A percentile compares a stretch with the other conserved stretches of the same genome.
These are phyloP conservation scores for Adrianichthys oophorus DNA, from an alignment of 2,797 vertebrate genomes.

Conservation along the genomic window DNA sequence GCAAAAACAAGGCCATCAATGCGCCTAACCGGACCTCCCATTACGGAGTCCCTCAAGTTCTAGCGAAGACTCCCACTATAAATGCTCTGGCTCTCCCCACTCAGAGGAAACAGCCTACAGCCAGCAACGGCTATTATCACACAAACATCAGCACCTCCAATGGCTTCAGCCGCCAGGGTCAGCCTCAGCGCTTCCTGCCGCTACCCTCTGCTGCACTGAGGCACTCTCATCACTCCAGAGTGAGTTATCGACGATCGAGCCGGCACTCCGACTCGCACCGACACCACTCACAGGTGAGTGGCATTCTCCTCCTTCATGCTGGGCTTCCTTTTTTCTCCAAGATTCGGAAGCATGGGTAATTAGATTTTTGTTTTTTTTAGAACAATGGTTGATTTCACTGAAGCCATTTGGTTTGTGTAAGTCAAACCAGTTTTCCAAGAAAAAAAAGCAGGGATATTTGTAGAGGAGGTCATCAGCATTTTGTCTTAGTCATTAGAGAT, in stretches of 20 bases:
- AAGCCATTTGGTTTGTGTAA: constrained; percentile 38
- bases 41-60: constrained; percentile 71
- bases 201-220: constrained; percentile 54
- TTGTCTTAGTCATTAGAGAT: too few relatives aligned
- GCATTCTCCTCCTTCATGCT: constrained; percentile 1
- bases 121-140: constrained; percentile 39
- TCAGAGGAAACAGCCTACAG: constrained; percentile 50
- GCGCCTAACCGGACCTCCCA: constrained; percentile 63
- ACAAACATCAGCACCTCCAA: constrained; percentile 62
- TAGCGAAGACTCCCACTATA: constrained; percentile 75
- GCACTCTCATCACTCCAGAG: constrained; percentile 65
- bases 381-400: constrained; percentile 21
- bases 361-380: too few relatives aligned
- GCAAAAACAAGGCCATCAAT: constrained; percentile 61
- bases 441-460: too few relatives aligned
- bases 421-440: constrained; percentile 5
- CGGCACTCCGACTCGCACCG: constrained; percentile 52
- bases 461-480: too few relatives aligned
- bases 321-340: neutral
- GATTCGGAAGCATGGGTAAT: too few relatives aligned
- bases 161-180: constrained; percentile 73
- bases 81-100: constrained; percentile 49
- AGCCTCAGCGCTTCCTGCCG: constrained; percentile 52
- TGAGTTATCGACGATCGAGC: constrained; percentile 56
- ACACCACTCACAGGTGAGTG: constrained; percentile 67